Base-by-base conservation (phyloP, 2,888 invertebrate species). In the Desoria tigrina region DNA sequence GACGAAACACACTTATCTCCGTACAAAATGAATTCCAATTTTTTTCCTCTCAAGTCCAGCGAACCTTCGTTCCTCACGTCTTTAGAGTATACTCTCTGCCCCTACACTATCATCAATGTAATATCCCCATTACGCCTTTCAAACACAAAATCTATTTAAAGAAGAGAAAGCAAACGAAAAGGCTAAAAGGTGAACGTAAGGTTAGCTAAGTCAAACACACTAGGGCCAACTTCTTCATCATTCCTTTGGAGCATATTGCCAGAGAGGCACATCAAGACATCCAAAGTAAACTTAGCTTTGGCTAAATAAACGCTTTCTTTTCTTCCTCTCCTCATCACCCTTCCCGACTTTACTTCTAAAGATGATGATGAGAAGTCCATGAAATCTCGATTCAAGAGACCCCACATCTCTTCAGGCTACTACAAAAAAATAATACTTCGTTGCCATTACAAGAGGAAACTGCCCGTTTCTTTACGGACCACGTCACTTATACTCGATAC, bases 161-260 rank as follows among this genome's bases (percentile, higher is more conserved):
- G 27, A 58, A 18, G 26, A n/a, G 58, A 11, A 45, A 24, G 58
- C 9, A 28, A 37, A 58, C 28, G 45, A 27, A 58, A 58, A 58
- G 58, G 49, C 58, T 58, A 58, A 58, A 58, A 42, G 58, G 58
- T 42, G 58, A 58, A 42, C 21, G 58, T 42, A 58, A 58, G 58
- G 58, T 58, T 58, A 58, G 58, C 58, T 42, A 58, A 58, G 58
- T 49, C 49, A 58, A 58, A 58, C 21, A 57, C 9, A 39, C 45
- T 45, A 51, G 26, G 11, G 14, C 51, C 26, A 6, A 14, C 51
- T 51, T 51, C 51, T 51, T 45, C 45, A 45, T 21, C 45, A 45
- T 21, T 45, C n/a, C 45, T 18, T 32, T 45, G 45, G 45, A 45
- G 45, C 21, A 18, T 45, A n/a, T n/a, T n/a, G n/a, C 6, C 45